Evolutionary conservation across 2,113 vertebrate species (phyloP), one percentile per base, ranked within the genome.

Genomic region (Spizaetus ornatus): DNA sequence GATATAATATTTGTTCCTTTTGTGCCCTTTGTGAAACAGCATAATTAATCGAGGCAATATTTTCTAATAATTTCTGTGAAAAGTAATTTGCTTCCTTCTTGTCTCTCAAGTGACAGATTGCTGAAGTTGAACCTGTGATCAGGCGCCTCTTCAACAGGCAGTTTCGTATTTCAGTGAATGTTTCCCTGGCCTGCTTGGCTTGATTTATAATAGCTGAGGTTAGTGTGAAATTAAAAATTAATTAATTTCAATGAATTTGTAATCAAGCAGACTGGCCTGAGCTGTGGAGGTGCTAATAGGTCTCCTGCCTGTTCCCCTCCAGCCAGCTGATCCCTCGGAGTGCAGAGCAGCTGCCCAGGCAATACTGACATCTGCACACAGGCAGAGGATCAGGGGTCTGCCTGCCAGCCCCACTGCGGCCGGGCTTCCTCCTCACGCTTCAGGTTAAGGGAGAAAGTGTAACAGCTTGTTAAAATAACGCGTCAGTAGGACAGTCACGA

Each of bases 141-240:
- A 76, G 90, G 45, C 34, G 2, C 90, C 74, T 94, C 82, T 92
- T 92, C 34, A 29, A 94, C 84, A 96, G 95, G 94, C 85, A 94
- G 92, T 96, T 96, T 97, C 91, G 42, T 95, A 90, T 98, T 97
- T 98, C 96, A 92, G 29, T 61, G 67, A 86, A 43, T 66, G 29
- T 82, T 97, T 91, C 86, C 50, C 88, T 90, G 86, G 50, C 26
- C 90, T 89, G 61, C 21, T 31, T 97, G 94, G 81, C 93, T 98
- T 98, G 98, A 98, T 98, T 98, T 98, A 98, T 98, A 97, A 87
- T 83, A 95, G 95, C 78, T 82, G 96, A 97, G 96, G 94, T 97
- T 97, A 62, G 96, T 86, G 43, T 94, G 96, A 98, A 98, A 98
- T 98, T 98, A 98, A 98, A 98, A 98, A 97, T 98, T 98, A 98